Base-by-base conservation (phyloP, 35 echinoderm and acorn worm genomes). In the Ophioderma brevispina region DNA sequence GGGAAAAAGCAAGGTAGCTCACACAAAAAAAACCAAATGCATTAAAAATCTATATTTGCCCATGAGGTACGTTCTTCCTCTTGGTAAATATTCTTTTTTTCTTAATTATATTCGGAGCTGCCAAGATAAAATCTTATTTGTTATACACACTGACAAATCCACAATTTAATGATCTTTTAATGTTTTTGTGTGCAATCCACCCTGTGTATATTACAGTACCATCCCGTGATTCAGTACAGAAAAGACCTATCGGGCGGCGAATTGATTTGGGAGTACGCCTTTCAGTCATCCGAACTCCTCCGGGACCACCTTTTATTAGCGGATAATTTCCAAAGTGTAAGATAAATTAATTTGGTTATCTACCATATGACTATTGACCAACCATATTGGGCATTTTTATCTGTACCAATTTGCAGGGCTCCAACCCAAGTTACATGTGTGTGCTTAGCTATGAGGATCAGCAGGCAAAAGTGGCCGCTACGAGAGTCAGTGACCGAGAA, bases 21-120 rank as follows among this genome's bases (percentile, higher is more conserved):
- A 4, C 28, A 70, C 59, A 70, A 70, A 70, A 4, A 46, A 46
- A 46, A 46, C 59, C 28, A 18, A 6, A 2, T 70, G n/a, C 59
- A 70, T 70, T 70, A 70, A 70, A 70, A 70, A 70, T 70, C 59
- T 70, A 70, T 70, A 70, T 70, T 18, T 70, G 59, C 59, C 59
- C 59, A 70, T 30, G n/a, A 70, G 59, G 17, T 70, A 70, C 28
- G 10, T 18, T 13, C 59, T 30, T 70, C 17, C 28, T 25, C 59
- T 70, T 25, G 10, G 28, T 30, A 70, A 70, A 70, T 70, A 70
- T 70, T 70, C n/a, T 70, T n/a, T n/a, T n/a, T n/a, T n/a, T 25
- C n/a, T 15, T 70, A 70, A 70, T 70, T 70, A 70, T 70, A 8
- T 6, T 70, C 59, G 10, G 1, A 70, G 59, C 59, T 25, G n/a